These are phyloP conservation scores for Acipenser ruthenus DNA, from an alignment of 2,797 vertebrate species.

Conservation along the genomic window DNA sequence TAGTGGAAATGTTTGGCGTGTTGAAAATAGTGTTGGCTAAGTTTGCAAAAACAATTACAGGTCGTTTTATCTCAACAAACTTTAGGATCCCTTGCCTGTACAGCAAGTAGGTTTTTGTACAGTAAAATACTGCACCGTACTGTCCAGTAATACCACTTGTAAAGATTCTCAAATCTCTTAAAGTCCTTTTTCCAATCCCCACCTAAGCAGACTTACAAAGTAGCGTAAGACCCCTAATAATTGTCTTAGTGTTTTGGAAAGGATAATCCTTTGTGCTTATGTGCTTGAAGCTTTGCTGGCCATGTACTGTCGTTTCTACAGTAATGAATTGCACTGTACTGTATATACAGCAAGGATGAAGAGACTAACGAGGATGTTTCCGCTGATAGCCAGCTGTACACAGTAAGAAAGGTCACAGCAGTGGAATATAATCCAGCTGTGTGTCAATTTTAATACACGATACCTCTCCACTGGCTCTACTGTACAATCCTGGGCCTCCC, in stretches of 20 bases:
- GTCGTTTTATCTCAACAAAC: too few relatives aligned
- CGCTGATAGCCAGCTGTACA: constrained; percentile 51
- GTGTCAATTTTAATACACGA: constrained; percentile 44
- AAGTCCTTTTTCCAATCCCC: not conserved
- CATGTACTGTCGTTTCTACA: constrained; percentile 36
- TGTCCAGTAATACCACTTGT: not conserved
- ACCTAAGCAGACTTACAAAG: not conserved
- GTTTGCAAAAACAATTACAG: too few relatives aligned
- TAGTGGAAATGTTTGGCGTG: too few relatives aligned
- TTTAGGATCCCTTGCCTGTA: too few relatives aligned
- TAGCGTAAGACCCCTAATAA: constrained; percentile 1
- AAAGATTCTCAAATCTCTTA: not conserved
- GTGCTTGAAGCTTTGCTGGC: constrained; percentile 32
- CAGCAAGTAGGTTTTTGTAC: too few relatives aligned
- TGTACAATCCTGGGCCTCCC: too few relatives aligned
- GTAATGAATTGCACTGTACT: constrained; percentile 54
- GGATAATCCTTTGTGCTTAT: constrained; percentile 9
- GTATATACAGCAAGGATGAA: constrained; percentile 52
- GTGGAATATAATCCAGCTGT: constrained; percentile 48
- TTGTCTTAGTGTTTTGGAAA: constrained; percentile 13
- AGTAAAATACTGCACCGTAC: too few relatives aligned
- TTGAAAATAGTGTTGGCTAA: too few relatives aligned
- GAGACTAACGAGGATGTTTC: constrained; percentile 34
- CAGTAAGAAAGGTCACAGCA: constrained; percentile 36
- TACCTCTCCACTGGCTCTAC: constrained; percentile 20